phyloP scores from a whole-genome alignment of 2,888 invertebrate genomes.

The Synanthedon myopaeformis region DNA sequence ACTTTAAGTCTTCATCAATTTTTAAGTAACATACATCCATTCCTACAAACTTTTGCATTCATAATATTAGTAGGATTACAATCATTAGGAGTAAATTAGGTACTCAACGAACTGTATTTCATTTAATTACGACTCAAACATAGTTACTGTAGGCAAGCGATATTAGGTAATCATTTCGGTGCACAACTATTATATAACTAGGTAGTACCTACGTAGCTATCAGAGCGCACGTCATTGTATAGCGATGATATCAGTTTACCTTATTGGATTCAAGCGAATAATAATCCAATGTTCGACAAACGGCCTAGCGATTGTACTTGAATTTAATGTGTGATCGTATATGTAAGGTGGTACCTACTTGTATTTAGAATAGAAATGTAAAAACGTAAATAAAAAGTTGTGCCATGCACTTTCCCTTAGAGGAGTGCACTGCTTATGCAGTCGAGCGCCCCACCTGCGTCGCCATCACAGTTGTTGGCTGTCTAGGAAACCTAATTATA shows the following conservation, averaged over 20 bases:
- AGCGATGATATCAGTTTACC: constrained; percentile 9
- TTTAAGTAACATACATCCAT: too few relatives aligned
- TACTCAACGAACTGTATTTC: background rate
- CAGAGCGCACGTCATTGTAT: constrained; percentile 7
- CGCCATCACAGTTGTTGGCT: constrained; percentile 5
- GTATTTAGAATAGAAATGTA: constrained; percentile 1
- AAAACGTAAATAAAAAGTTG: background rate
- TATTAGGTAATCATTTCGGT: constrained; percentile 23
- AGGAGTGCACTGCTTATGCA: constrained; percentile 10
- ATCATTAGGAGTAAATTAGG: too few relatives aligned
- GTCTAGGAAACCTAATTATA: constrained; percentile 11
- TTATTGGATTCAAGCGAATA: background rate
- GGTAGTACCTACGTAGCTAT: constrained; percentile 12
- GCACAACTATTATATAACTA: constrained; percentile 24
- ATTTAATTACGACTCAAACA: constrained; percentile 2
- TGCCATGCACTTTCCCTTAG: constrained; percentile 13
- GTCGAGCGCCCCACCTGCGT: constrained; percentile 2
- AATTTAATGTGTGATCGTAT: too few relatives aligned
- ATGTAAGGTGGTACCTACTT: too few relatives aligned
- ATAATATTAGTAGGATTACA: too few relatives aligned
- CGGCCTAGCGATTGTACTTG: too few relatives aligned
- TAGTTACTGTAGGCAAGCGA: background rate
- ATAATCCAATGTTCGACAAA: background rate
- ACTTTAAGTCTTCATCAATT: too few relatives aligned
- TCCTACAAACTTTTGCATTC: too few relatives aligned